Conservation (phyloP, 2,113 vertebrate species). For the Salvator merianae region DNA sequence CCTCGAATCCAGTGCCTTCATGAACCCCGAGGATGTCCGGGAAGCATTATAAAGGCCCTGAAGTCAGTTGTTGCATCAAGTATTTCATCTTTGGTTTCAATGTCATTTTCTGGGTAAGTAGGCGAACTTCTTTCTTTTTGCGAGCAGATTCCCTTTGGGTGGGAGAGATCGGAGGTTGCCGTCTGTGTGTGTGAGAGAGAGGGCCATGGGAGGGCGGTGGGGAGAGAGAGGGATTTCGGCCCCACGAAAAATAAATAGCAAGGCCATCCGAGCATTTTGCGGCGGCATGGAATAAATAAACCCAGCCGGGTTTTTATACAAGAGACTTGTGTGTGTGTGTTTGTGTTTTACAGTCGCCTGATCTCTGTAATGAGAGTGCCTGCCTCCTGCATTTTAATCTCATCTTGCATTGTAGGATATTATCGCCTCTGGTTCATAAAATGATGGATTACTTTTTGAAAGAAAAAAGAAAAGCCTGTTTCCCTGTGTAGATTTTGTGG, state of each 20-base stretch:
- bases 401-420: neutral
- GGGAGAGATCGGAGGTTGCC: neutral
- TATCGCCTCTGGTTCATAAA: neutral
- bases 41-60: conserved; percentile 97
- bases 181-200: neutral
- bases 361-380: neutral
- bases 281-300: no score
- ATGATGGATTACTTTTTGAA: neutral
- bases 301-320: no score
- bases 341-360: neutral
- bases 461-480: neutral
- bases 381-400: neutral
- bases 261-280: no score
- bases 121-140: neutral
- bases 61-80: conserved; percentile 99
- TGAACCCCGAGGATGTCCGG: conserved; percentile 90
- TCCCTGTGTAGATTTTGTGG: no score
- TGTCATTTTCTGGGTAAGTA: conserved; percentile 98
- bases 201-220: neutral
- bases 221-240: neutral
- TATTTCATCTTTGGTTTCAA: conserved; percentile 99
- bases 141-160: neutral
- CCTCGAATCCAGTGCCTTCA: conserved; percentile 68
- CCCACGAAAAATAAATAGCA: no score
- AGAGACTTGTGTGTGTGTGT: neutral